phyloP scores from a whole-genome alignment of 2,113 vertebrate species.

The Girardinichthys multiradiatus region DNA sequence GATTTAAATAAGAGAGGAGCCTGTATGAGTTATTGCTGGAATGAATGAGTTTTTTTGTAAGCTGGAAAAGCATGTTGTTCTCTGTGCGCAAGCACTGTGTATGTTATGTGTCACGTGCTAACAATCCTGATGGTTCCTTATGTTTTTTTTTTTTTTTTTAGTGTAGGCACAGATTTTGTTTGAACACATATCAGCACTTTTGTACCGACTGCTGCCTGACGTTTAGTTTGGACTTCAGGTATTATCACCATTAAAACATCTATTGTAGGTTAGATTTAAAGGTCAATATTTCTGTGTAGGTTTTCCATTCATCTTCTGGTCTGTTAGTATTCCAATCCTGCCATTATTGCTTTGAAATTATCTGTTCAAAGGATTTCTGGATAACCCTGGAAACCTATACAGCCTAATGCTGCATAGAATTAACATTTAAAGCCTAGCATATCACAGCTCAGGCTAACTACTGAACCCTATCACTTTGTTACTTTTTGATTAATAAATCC shows the following conservation, averaged over 20 bases:
- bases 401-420: too few relatives aligned
- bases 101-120: neutral
- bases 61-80: conserved; percentile 25
- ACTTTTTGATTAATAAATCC: too few relatives aligned
- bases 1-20: conserved; percentile 52
- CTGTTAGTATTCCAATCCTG: neutral
- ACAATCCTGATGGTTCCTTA: neutral
- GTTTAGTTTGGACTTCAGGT: conserved; percentile 19
- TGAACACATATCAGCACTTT: neutral
- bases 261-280: conserved; percentile 14
- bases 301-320: conserved; percentile 1
- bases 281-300: neutral
- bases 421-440: too few relatives aligned
- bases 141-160: neutral
- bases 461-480: too few relatives aligned
- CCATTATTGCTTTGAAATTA: neutral
- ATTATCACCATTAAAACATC: conserved; percentile 53
- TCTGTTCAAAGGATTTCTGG: too few relatives aligned
- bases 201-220: conserved; percentile 45
- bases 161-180: conserved; percentile 17
- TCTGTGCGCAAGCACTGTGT: neutral
- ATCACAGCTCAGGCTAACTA: too few relatives aligned
- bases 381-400: too few relatives aligned
- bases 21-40: conserved; percentile 46
- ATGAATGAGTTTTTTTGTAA: conserved; percentile 37